Base-by-base conservation (phyloP, 2,113 vertebrate species). In the Cranoglanis bouderius region DNA sequence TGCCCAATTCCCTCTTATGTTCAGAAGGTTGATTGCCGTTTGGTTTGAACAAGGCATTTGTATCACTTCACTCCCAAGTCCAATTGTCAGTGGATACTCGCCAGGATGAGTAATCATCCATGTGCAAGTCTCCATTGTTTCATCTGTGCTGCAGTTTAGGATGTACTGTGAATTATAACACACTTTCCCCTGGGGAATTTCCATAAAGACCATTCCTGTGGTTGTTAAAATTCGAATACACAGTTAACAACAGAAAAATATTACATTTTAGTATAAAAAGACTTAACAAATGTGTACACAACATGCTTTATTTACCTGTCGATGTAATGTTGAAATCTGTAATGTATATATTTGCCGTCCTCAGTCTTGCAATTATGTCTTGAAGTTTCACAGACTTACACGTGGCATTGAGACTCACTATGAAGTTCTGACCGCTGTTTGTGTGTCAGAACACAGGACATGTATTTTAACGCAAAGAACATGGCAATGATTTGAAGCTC, bases 121-220 rank as follows among this genome's bases (percentile, higher is more conserved):
- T 6, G 32, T n/a, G 8, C 90, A 90, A 0, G 35, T 65, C 3
- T 84, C 74, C 24, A 2, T 19, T 21, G 40, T 5, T 1, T 43
- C 26, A 0, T 0, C 0, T 10, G 80, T 81, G 7, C 2, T 86
- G 87, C 95, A 96, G 0, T 16, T 91, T 13, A 96, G 29, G 0
- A 0, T 0, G 0, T 87, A 81, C 0, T 0, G 1, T 0, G 92
- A 89, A 1, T 0, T 0, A 43, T 94, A 96, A 12, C 53, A 61
- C 65, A 95, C 91, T 21, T 2, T 24, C 0, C 0, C 0, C 0
- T 0, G 0, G 4, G 93, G 93, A 0, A 80, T 12, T 1, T 89
- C n/a, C 0, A 95, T 93, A 6, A 1, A 21, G 13, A 93, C 93
- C 88, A 95, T n/a, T 67, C 95, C 95, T 95, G 82, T 87, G 32